These are phyloP conservation scores for Cyanistes caeruleus DNA, from an alignment of 2,113 vertebrate genomes.

Conservation along the genomic window DNA sequence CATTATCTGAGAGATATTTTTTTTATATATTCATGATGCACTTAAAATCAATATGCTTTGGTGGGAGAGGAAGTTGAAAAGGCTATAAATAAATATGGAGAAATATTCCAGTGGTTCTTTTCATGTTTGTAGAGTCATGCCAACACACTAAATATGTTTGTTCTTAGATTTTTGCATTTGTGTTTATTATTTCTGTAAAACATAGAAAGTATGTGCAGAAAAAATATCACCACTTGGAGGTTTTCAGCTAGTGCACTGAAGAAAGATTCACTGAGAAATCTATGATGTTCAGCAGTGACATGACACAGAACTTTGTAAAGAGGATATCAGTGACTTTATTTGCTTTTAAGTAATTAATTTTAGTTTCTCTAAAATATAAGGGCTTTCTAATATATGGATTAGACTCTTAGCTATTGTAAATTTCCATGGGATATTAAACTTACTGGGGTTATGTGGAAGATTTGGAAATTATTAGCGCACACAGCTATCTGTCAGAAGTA, in stretches of 20 bases:
- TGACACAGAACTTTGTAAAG: background rate
- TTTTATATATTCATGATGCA: background rate
- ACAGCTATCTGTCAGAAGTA: background rate
- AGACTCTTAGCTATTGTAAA: background rate
- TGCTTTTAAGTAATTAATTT: background rate
- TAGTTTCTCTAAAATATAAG: background rate
- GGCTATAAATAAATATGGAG: background rate
- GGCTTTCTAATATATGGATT: background rate
- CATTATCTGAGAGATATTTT: background rate
- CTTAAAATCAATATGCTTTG: background rate
- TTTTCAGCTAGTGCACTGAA: background rate
- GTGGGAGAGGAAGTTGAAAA: background rate
- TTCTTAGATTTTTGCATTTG: background rate
- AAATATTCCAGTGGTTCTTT: background rate
- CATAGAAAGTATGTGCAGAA: background rate
- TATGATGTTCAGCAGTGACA: background rate
- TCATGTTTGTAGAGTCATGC: background rate
- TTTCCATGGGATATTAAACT: background rate
- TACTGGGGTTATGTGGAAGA: background rate
- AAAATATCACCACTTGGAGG: background rate
- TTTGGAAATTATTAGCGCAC: background rate
- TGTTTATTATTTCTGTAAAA: background rate
- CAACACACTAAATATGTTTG: background rate
- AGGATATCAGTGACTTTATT: background rate
- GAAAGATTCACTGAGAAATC: background rate